Percentiles rank a stretch among this genome's conserved stretches.
phyloP scores from a whole-genome alignment of 2,888 invertebrate species.

The Rhamphomyia laevipes region DNA sequence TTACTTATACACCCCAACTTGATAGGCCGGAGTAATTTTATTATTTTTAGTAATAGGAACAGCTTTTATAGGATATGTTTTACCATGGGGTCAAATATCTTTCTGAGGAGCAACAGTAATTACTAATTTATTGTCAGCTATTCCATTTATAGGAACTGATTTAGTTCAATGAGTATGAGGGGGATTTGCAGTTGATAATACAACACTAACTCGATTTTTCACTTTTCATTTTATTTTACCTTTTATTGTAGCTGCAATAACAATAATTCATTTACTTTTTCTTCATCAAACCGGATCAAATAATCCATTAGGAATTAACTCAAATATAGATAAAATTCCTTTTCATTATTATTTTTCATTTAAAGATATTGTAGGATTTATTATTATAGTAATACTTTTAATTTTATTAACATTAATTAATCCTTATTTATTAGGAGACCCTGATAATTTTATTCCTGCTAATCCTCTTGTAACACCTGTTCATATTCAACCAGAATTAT shows the following conservation, averaged over 20 bases:
- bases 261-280: conserved; percentile 52
- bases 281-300: conserved; percentile 56
- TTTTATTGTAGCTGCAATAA: conserved; percentile 50
- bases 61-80: conserved; percentile 65
- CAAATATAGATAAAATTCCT: conserved; percentile 54
- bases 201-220: conserved; percentile 63
- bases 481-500: conserved; percentile 77
- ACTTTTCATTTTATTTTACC: conserved; percentile 62
- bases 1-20: conserved; percentile 44
- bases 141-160: conserved; percentile 52
- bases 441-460: conserved; percentile 58
- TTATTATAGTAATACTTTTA: conserved; percentile 44
- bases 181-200: conserved; percentile 60
- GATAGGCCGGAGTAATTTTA: conserved; percentile 53
- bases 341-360: conserved; percentile 54
- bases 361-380: conserved; percentile 52
- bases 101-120: conserved; percentile 73
- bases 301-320: conserved; percentile 53
- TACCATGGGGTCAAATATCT: conserved; percentile 72
- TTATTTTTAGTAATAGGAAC: conserved; percentile 57
- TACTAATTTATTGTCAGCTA: conserved; percentile 59
- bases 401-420: conserved; percentile 41
- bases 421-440: conserved; percentile 53
- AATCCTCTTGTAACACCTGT: conserved; percentile 45
- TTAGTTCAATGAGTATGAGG: conserved; percentile 65